phyloP scores from a whole-genome alignment of 2,888 invertebrate species.

The Adelognathus sp. region DNA sequence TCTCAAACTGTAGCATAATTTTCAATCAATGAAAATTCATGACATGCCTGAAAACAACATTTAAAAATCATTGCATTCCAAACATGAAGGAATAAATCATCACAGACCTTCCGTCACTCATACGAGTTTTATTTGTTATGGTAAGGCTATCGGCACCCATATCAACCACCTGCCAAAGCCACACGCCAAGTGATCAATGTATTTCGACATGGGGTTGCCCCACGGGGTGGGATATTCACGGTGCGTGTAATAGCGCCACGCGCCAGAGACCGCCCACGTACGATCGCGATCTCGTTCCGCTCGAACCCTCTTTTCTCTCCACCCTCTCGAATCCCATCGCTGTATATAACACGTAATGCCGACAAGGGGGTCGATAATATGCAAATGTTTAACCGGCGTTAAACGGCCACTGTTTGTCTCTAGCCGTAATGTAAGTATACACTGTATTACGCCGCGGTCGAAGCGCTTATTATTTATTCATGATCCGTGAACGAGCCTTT shows the following conservation, averaged over 20 bases:
- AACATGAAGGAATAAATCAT: too few relatives aligned
- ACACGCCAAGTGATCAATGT: constrained; percentile 41
- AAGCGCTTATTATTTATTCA: constrained; percentile 58
- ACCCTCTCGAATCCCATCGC: constrained; percentile 36
- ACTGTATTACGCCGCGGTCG: constrained; percentile 33
- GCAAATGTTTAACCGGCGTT: constrained; percentile 71
- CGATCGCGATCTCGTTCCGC: constrained; percentile 44
- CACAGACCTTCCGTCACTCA: neutral
- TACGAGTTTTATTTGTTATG: neutral
- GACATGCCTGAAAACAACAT: too few relatives aligned
- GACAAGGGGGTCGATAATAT: constrained; percentile 62
- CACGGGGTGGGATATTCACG: constrained; percentile 59
- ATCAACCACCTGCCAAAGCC: constrained; percentile 45
- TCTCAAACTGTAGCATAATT: too few relatives aligned
- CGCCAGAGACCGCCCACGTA: constrained; percentile 64
- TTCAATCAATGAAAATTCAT: too few relatives aligned
- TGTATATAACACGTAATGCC: neutral
- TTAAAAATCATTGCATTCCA: too few relatives aligned
- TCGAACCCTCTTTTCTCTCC: constrained; percentile 50
- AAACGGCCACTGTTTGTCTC: constrained; percentile 62
- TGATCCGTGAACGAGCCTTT: constrained; percentile 30
- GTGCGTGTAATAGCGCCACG: constrained; percentile 73
- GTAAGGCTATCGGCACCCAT: constrained; percentile 30
- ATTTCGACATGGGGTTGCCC: constrained; percentile 31
- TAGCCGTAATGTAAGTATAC: constrained; percentile 17